phyloP scores from a whole-genome alignment of 1,140 invertebrate genomes.

The Wiebesia pumilae region DNA sequence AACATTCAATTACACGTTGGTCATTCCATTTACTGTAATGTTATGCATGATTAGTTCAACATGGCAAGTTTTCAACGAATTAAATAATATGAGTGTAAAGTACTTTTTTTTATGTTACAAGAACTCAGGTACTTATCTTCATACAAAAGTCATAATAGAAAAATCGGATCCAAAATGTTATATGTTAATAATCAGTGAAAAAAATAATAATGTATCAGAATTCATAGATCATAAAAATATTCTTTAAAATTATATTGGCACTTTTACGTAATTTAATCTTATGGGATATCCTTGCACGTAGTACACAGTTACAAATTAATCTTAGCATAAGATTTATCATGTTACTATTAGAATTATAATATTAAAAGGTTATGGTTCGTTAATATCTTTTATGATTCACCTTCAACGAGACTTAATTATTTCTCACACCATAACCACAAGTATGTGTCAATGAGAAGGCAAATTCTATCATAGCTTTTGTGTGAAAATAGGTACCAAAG shows the following conservation, averaged over 20 bases:
- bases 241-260: background rate
- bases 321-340: background rate
- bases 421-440: background rate
- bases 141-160: constrained; percentile 40
- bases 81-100: background rate
- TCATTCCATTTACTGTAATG: background rate
- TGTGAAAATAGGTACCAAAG: constrained; percentile 72
- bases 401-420: no score
- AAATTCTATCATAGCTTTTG: constrained; percentile 50
- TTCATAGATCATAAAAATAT: background rate
- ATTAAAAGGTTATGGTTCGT: background rate
- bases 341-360: background rate
- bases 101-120: background rate
- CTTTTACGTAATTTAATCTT: background rate
- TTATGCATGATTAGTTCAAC: constrained; percentile 29
- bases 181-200: background rate
- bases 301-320: background rate
- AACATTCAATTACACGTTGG: background rate
- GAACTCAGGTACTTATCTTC: constrained; percentile 30
- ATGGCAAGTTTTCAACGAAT: constrained; percentile 27
- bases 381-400: background rate
- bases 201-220: background rate
- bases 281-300: background rate
- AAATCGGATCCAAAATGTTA: background rate
- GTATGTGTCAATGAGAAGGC: background rate